Evolutionary conservation across 2,113 vertebrate species (phyloP), one percentile per base, ranked within the genome.

Genomic region (Vireo altiloquus): DNA sequence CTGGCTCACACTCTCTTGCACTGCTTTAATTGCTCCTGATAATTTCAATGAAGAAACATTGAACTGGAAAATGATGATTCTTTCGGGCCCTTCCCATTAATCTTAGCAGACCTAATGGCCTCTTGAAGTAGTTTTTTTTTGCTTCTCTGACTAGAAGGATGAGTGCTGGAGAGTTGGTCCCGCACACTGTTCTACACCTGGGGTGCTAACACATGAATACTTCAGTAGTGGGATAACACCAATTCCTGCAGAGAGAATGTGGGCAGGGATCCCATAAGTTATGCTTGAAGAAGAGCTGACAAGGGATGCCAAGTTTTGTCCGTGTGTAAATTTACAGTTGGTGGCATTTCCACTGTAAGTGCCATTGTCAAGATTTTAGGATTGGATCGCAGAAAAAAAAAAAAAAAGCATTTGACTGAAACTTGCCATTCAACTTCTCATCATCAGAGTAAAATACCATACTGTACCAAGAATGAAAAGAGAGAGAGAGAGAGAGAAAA

Each of bases 351-450:
- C 86, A 94, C 93, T 95, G 96, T 96, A 96, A 95, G 96, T 94
- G 94, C 90, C 95, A 96, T 96, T 97, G 95, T 97, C 95, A 97
- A 96, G 94, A 97, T 97, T 96, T 96, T 95, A 94, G 93, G 87
- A 93, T 95, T 91, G 71, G 76, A 95, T 94, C 4, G 37, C 2
- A 63, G n/a, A 76, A 90, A 85, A 79, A 87, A 72, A 78, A 65
- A 88, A 92, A 90, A 79, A 83, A 89, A 4, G 50, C 88, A 87
- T 96, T 96, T 97, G 93, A 96, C 95, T 96, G 95, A 95, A 97
- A 96, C 96, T 96, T 97, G 95, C 96, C 97, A 97, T 97, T 97
- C 96, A 97, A 95, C 95, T 96, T 95, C 7, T 92, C 95, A 95
- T 97, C 95, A 96, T 90, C 90, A 56, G 86, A 96, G 95, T 97